A percentile compares a stretch with the other conserved stretches of the same genome.
These are phyloP conservation scores for Mormyrus iriodes DNA, from an alignment of 2,113 vertebrate genomes.

Conservation along the genomic window DNA sequence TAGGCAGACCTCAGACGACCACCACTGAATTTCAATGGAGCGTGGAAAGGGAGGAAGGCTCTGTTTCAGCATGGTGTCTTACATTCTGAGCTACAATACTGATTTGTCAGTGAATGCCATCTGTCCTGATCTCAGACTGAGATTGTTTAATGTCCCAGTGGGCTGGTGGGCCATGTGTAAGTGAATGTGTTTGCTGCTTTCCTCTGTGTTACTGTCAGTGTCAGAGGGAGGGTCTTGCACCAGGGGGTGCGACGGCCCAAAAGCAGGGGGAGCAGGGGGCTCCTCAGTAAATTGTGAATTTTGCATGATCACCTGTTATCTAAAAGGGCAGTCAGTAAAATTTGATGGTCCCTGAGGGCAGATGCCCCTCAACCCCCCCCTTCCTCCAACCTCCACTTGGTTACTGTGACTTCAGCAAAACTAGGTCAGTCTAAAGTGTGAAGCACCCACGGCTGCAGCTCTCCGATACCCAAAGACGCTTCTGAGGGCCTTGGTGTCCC, in stretches of 20 bases:
- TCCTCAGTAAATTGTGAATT: neutral
- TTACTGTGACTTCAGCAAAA: neutral
- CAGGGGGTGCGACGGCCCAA: neutral
- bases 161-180: neutral
- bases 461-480: neutral
- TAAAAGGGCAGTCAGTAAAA: neutral
- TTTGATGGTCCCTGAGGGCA: neutral
- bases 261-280: neutral
- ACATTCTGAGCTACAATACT: neutral
- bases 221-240: neutral
- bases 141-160: neutral
- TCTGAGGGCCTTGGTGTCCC: neutral
- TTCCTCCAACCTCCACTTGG: neutral
- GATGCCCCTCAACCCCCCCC: neutral
- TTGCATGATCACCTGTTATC: no score
- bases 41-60: neutral
- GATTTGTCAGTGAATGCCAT: neutral
- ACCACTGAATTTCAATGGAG: neutral
- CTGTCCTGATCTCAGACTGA: neutral
- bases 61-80: neutral
- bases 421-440: neutral
- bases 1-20: neutral
- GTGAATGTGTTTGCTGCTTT: neutral
- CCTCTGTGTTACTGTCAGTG: neutral
- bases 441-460: neutral